These are phyloP conservation scores for Spheniscus humboldti DNA, from an alignment of 2,797 vertebrate genomes.

Conservation along the genomic window DNA sequence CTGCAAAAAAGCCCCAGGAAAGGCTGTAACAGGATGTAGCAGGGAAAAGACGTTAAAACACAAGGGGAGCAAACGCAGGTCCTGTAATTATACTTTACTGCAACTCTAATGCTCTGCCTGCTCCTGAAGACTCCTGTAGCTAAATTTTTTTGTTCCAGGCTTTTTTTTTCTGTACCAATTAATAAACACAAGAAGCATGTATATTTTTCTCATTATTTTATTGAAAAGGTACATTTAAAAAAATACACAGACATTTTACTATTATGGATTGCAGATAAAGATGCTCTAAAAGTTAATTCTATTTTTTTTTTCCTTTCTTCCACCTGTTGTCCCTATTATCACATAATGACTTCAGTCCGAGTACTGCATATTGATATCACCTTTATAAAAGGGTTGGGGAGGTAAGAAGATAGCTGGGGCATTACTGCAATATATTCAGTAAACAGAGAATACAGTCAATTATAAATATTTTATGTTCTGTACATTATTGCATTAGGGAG, in stretches of 20 bases:
- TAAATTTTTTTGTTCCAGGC: background rate
- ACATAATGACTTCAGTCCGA: constrained; percentile 54
- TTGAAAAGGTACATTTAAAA: constrained; percentile 86
- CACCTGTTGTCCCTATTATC: constrained; percentile 63
- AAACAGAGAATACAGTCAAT: constrained; percentile 78
- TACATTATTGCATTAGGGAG: constrained; percentile 95
- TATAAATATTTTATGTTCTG: constrained; percentile 84
- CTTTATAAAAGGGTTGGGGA: constrained; percentile 65
- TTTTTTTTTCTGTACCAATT: background rate
- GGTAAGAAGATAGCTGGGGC: constrained; percentile 8
- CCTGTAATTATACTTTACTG: constrained; percentile 16
- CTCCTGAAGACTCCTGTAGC: background rate
- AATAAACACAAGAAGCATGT: background rate
- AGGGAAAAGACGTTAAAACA: background rate
- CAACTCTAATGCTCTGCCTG: background rate
- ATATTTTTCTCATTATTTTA: constrained; percentile 73
- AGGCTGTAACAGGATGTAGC: background rate
- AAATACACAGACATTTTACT: constrained; percentile 83
- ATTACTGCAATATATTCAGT: constrained; percentile 73
- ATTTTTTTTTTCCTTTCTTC: constrained; percentile 53
- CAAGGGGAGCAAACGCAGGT: background rate
- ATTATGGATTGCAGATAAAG: constrained; percentile 77
- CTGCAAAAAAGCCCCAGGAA: background rate
- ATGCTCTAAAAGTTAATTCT: constrained; percentile 72
- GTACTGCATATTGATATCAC: constrained; percentile 58